Evolutionary conservation across 1,140 invertebrate genomes (phyloP), one percentile per base, ranked within the genome.

Genomic region (Geopemphigus sp.): DNA sequence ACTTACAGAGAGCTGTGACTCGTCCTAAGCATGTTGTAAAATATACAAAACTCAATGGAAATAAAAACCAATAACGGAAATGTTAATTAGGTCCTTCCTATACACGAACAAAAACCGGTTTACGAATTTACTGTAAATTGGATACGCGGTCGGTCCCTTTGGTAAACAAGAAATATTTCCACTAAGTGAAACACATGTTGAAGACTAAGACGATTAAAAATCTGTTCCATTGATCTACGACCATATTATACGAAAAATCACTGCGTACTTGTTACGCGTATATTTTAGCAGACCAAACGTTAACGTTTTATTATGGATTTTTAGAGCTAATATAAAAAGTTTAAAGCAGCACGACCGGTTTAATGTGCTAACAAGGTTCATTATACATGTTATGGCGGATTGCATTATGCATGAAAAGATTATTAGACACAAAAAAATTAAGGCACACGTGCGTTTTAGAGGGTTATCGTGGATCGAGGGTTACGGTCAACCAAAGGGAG

Each of bases 371-470:
- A 78, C 45, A 78, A 63, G 57, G 39, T 78, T 47, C 26, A 61
- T n/a, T 19, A 54, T 8, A n/a, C 32, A 45, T 63, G 57, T 78
- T 78, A 78, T 78, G 74, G 74, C 74, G 50, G 39, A 78, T 78
- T 63, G 63, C 26, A 61, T 76, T 76, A 76, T 61, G 74, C 74
- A 63, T 76, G 45, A 68, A 76, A 59, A 64, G 6, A 57, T n/a
- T 11, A 61, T 63, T 78, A 61, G 15, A 61, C 47, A 63, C 5
- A 78, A 78, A 78, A 47, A 14, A 63, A 61, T 2, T n/a, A n/a
- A n/a, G n/a, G 22, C 17, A 61, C 74, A 61, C 39, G 74, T 78
- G 39, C 74, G n/a, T 78, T 78, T 61, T 63, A 59, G 57, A 78
- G 74, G 74, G 74, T 78, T 63, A 78, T 78, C 14, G 74, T 22